Base-by-base conservation (phyloP, 2,888 invertebrate genomes). In the Idaea aversata region DNA sequence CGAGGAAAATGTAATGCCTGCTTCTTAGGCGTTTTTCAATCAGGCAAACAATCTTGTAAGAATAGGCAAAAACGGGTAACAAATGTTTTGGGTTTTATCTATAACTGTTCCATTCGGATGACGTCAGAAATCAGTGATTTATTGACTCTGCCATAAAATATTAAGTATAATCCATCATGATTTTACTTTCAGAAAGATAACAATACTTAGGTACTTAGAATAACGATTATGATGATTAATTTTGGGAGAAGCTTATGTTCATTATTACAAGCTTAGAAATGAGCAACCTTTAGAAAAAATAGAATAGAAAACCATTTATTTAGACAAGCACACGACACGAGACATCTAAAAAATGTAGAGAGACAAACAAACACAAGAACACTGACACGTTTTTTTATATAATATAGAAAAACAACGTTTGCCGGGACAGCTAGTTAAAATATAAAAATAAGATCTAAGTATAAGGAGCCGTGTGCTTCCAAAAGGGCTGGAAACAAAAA, bases 21-120 rank as follows among this genome's bases (percentile, higher is more conserved):
- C 47, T 47, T 47, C 47, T 47, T 47, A 47, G 47, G 47, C 47
- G 47, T 47, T 47, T 47, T 47, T 47, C 47, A 47, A 47, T 47
- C 47, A 47, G 25, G 25, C 25, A 25, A 25, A 25, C 47, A 10
- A 10, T 47, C 47, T 47, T 47, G 47, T 47, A 47, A 10, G 47
- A 47, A 47, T 47, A 47, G 10, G 47, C 47, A 47, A 47, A 47
- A 47, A 4, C 10, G 47, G 5, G 47, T 47, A 47, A 47, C 47
- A 47, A 47, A 47, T 47, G 47, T 10, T 47, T 10, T 47, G 47
- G 10, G 47, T 47, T 47, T 47, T 47, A 47, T 47, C 47, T 47
- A 47, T 47, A 13, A 47, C 47, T 47, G 47, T 47, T 47, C 47
- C 47, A 47, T 47, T 47, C 7, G 47, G 47, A 10, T 47, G 47